Base-by-base conservation (phyloP, 2,888 invertebrate species). In the Melanostoma mellinum region DNA sequence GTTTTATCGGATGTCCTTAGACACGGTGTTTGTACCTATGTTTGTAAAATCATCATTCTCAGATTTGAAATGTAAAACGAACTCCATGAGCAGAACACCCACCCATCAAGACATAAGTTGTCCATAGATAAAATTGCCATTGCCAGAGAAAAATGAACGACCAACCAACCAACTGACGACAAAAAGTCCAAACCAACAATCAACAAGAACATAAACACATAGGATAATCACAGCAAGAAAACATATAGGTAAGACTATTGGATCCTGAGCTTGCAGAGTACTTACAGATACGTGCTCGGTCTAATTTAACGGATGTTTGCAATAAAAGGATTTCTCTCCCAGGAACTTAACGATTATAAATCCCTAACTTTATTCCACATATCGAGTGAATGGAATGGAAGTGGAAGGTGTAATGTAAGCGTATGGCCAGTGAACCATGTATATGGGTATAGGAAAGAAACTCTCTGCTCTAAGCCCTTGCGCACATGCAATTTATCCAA, bases 181-280 rank as follows among this genome's bases (percentile, higher is more conserved):
- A 78, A 71, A 78, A 78, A 78, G 77, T 72, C 65, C 77, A 63
- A 71, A 67, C 77, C 77, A 72, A 71, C 71, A 72, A 78, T 78
- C 77, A 78, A 78, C 72, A 78, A 72, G 77, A 48, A 72, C 72
- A 78, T 78, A 78, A 78, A 78, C 72, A 78, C 77, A 72, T 65
- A 78, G 65, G 71, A 77, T 77, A 77, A 77, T 77, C 77, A 77
- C 77, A 69, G 69, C 69, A 53, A 76, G 69, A 63, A 58, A 71
- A 50, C 53, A 20, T 20, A 1, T 20, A 20, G 20, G 20, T 20
- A 20, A 20, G 20, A 20, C 20, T 20, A 20, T 20, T 20, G 20
- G 20, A 20, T 20, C 20, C 20, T 20, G 20, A 20, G 20, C 20
- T 20, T 20, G 20, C 20, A 20, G 20, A 20, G 20, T 77, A 77